Base-by-base conservation (phyloP, 2,113 vertebrate species). In the Notarius quadriscutis region DNA sequence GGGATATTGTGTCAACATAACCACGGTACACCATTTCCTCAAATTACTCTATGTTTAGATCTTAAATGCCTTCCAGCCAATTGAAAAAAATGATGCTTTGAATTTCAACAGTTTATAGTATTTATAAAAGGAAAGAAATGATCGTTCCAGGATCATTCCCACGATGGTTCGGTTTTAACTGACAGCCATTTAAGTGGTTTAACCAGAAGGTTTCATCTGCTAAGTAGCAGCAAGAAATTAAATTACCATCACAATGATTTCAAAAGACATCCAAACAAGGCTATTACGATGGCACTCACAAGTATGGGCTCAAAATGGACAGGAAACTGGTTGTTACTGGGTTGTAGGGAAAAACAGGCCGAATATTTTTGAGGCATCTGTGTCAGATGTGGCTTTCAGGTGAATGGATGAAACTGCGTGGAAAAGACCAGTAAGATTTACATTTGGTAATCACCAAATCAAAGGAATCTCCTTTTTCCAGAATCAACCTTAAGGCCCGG, bases 161-260 rank as follows among this genome's bases (percentile, higher is more conserved):
- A 41, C 27, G 41, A 22, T 22, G 30, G 30, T 41, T 60, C 1
- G 20, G 27, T 81, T 55, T 78, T 53, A 14, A 18, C 5, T 22
- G 75, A 86, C 75, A n/a, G 79, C 17, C 57, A 12, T 17, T 75
- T 34, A 30, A n/a, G 51, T 7, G 65, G n/a, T 81, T 67, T n/a
- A 69, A 60, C 65, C 55, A 20, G 60, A 27, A 18, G 71, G 60
- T 25, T 57, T 82, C 48, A 75, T 74, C 57, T 50, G 58, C 63
- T 87, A 83, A 71, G 53, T 53, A 41, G 17, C 69, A 83, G 81
- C 41, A 27, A n/a, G 55, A 84, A 87, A 85, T 6, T 17, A 81
- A 88, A 91, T 91, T 81, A 87, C 86, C 79, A 71, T 25, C 48
- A 12, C 11, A 57, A 8, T 55, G 67, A 84, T 78, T 51, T 89